phyloP scores from a whole-genome alignment of 2,888 invertebrate genomes.

The Trachelus stipa region DNA sequence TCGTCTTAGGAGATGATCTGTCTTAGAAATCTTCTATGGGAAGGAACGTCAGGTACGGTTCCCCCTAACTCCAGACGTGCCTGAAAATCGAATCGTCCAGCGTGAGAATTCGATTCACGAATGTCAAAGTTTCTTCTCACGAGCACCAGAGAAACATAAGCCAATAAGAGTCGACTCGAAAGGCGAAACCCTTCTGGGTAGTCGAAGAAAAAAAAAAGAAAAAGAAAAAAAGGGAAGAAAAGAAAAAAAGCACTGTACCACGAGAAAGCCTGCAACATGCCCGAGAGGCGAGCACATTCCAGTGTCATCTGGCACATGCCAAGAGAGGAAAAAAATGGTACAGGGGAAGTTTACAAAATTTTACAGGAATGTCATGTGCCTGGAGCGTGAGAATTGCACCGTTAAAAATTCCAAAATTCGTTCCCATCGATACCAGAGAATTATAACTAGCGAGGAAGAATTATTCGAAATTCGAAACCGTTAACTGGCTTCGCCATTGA shows the following conservation, averaged over 20 bases:
- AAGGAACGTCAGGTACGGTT: not conserved
- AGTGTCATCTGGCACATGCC: too few species aligned
- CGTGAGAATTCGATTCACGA: conserved; percentile 11
- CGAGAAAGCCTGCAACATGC: too few species aligned
- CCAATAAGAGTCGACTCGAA: conserved; percentile 26
- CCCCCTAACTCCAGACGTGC: not conserved
- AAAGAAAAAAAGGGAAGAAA: too few species aligned
- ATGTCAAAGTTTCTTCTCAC: conserved; percentile 39
- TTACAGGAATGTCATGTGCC: not conserved
- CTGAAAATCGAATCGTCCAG: conserved; percentile 2
- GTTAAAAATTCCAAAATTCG: not conserved
- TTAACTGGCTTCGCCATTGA: not conserved
- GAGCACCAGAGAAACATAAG: conserved; percentile 42
- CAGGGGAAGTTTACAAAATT: not conserved
- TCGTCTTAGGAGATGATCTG: too few species aligned
- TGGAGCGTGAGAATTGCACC: not conserved
- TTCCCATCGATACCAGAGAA: conserved; percentile 46
- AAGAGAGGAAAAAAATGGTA: too few species aligned
- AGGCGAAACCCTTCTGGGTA: not conserved
- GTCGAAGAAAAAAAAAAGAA: not conserved
- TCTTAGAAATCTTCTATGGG: too few species aligned
- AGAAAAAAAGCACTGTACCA: too few species aligned
- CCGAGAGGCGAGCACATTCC: too few species aligned
- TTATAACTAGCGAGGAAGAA: conserved; percentile 34
- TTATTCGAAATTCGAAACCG: conserved; percentile 27